Percentiles rank a stretch among this genome's conserved stretches.
phyloP scores from a whole-genome alignment of 1,140 invertebrate species.

The Meloidogyne floridensis region DNA sequence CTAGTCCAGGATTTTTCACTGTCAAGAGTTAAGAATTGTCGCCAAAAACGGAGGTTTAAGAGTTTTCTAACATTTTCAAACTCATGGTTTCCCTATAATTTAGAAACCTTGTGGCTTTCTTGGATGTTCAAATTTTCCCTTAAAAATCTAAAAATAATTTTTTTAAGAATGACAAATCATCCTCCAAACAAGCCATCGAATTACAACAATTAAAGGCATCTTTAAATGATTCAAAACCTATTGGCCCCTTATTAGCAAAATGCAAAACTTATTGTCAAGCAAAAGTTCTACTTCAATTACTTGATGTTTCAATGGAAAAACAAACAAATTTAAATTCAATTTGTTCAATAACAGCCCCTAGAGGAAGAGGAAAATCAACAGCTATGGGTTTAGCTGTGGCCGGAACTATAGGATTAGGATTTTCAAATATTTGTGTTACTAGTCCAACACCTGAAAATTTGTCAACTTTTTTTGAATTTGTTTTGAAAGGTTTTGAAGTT shows the following conservation, averaged over 20 bases:
- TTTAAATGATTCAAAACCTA: slow-evolving; percentile 83
- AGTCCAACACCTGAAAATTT: slow-evolving; percentile 97
- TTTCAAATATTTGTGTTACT: slow-evolving; percentile 96
- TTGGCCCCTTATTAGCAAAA: slow-evolving; percentile 83
- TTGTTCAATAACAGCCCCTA: slow-evolving; percentile 88
- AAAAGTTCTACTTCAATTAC: slow-evolving; percentile 79
- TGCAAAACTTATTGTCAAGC: slow-evolving; percentile 92
- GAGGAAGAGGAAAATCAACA: slow-evolving; percentile 96
- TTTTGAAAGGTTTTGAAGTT: slow-evolving; percentile 92
- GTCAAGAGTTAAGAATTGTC: too few relatives aligned
- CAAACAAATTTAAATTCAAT: slow-evolving; percentile 78
- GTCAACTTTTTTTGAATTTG: slow-evolving; percentile 94
- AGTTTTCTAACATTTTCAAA: too few relatives aligned
- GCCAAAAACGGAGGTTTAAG: too few relatives aligned
- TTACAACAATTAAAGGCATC: slow-evolving; percentile 77
- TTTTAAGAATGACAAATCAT: slow-evolving; percentile 60
- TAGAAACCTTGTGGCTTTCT: too few relatives aligned
- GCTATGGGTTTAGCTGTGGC: slow-evolving; percentile 84
- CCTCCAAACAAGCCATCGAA: slow-evolving; percentile 68
- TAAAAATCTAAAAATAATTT: not conserved
- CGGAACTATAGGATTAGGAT: slow-evolving; percentile 74
- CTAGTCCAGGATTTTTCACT: too few relatives aligned
- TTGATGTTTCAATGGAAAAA: slow-evolving; percentile 92
- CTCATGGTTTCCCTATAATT: not conserved
- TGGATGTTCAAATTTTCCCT: slow-evolving; percentile 8